These are phyloP conservation scores for Dromiciops gliroides DNA, from an alignment of 2,113 vertebrate genomes.

Conservation along the genomic window DNA sequence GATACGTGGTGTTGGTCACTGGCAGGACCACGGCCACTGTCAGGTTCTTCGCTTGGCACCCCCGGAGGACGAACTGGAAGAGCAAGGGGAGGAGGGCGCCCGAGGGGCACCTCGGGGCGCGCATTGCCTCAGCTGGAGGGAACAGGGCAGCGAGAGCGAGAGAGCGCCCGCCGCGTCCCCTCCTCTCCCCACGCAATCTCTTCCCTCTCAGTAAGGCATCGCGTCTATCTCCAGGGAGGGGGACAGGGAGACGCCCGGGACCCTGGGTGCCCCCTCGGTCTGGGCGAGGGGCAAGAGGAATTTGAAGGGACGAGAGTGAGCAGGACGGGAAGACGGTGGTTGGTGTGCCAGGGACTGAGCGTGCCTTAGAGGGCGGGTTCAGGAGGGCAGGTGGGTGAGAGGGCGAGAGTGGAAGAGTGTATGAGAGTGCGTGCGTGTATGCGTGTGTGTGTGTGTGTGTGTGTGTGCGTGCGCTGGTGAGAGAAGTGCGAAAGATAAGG, in stretches of 20 bases:
- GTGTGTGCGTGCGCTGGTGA: not conserved
- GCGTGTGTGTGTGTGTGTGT: not conserved
- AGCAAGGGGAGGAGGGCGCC: constrained; percentile 48
- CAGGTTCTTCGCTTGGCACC: constrained; percentile 77
- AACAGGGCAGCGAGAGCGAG: not conserved
- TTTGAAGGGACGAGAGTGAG: constrained; percentile 3
- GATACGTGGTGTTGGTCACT: constrained; percentile 89
- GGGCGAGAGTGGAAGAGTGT: not conserved
- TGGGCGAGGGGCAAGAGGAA: constrained; percentile 42
- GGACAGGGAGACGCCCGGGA: constrained; percentile 2
- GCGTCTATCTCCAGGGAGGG: constrained; percentile 48
- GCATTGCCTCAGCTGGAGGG: constrained; percentile 64
- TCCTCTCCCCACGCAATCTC: constrained; percentile 8
- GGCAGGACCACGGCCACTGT: constrained; percentile 93
- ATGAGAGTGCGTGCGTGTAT: constrained; percentile 10
- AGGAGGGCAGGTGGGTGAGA: constrained; percentile 53
- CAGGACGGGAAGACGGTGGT: not conserved
- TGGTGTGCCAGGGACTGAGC: constrained; percentile 1
- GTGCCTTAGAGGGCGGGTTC: not conserved
- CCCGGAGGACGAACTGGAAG: constrained; percentile 48
- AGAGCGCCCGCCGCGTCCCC: constrained; percentile 50
- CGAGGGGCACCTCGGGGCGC: not conserved
- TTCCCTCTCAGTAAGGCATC: constrained; percentile 36
- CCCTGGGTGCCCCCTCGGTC: not conserved
- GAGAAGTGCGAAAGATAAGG: not conserved